phyloP scores from a whole-genome alignment of 2,797 vertebrate genomes.

The Carapus acus region DNA sequence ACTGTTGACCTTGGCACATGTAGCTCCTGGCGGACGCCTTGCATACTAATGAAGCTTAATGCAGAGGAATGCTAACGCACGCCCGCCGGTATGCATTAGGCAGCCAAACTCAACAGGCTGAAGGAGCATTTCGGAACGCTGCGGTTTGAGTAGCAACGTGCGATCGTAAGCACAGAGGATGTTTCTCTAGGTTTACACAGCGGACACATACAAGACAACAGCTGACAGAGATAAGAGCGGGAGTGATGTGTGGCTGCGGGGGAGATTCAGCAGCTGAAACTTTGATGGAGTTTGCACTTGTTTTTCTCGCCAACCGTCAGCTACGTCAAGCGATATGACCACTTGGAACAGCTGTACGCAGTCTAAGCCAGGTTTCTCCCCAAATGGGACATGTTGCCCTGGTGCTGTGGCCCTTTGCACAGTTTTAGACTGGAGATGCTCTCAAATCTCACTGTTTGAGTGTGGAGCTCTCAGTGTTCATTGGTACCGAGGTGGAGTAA shows the following conservation, averaged over 20 bases:
- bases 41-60: constrained; percentile 66
- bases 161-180: constrained; percentile 4
- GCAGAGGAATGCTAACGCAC: constrained; percentile 55
- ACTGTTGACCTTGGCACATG: constrained; percentile 67
- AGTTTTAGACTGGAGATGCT: no score
- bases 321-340: neutral
- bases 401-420: no score
- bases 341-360: neutral
- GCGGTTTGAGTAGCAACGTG: constrained; percentile 39
- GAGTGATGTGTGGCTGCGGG: constrained; percentile 15
- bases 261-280: neutral
- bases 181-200: no score
- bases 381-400: no score
- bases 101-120: constrained; percentile 41
- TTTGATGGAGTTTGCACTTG: constrained; percentile 14
- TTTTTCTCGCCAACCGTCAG: neutral
- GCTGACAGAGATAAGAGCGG: constrained; percentile 28
- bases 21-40: constrained; percentile 58
- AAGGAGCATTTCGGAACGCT: constrained; percentile 17
- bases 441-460: no score
- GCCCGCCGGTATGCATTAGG: constrained; percentile 46
- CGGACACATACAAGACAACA: constrained; percentile 19
- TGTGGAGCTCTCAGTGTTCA: no score
- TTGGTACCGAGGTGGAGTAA: no score
- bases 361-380: neutral